These are phyloP conservation scores for Chironomus tentans DNA, from an alignment of 2,888 invertebrate species.

Conservation along the genomic window DNA sequence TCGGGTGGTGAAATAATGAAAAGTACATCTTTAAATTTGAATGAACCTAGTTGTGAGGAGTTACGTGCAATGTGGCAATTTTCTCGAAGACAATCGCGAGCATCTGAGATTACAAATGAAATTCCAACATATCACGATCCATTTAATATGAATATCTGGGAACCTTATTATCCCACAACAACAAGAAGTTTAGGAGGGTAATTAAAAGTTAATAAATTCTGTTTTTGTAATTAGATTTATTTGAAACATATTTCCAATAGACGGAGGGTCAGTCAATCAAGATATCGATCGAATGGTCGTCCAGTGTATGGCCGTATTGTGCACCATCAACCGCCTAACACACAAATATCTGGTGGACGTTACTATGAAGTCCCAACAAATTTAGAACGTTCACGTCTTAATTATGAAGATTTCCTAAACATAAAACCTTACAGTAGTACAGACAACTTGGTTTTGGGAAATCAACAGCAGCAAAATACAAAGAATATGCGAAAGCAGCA, in stretches of 20 bases:
- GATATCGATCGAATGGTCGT: slow-evolving; percentile 37
- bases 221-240: not conserved
- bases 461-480: slow-evolving; percentile 29
- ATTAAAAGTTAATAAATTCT: slow-evolving; percentile 31
- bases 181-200: slow-evolving; percentile 50
- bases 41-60: slow-evolving; percentile 78
- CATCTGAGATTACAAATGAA: slow-evolving; percentile 79
- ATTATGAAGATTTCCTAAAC: slow-evolving; percentile 41
- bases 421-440: slow-evolving; percentile 45
- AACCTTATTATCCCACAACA: slow-evolving; percentile 49
- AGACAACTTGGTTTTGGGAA: slow-evolving; percentile 36
- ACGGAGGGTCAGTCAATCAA: not conserved
- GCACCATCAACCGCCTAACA: slow-evolving; percentile 57
- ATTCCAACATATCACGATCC: slow-evolving; percentile 75
- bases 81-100: slow-evolving; percentile 68
- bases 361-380: slow-evolving; percentile 37
- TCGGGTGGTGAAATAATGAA: slow-evolving; percentile 36
- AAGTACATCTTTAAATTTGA: slow-evolving; percentile 36
- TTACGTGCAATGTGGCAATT: slow-evolving; percentile 82
- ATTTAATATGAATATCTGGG: slow-evolving; percentile 73
- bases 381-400: slow-evolving; percentile 42
- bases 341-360: slow-evolving; percentile 36
- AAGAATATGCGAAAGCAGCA: not conserved
- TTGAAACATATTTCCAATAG: not conserved
- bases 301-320: slow-evolving; percentile 66